These are phyloP conservation scores for Psammodynastes pulverulentus DNA, from an alignment of 2,113 vertebrate species.

Conservation along the genomic window DNA sequence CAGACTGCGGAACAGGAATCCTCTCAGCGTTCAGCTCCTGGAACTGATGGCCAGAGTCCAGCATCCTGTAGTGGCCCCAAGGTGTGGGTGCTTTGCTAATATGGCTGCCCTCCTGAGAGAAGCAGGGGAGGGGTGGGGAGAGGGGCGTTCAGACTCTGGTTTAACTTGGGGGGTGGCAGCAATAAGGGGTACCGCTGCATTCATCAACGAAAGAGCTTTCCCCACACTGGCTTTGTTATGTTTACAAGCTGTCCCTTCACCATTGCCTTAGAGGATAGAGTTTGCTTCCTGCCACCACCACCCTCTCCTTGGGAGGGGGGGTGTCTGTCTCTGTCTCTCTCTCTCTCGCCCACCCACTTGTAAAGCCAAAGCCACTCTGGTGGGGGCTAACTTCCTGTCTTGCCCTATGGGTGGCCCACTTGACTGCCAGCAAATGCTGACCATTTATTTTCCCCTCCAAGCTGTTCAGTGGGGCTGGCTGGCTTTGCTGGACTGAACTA, in stretches of 20 bases:
- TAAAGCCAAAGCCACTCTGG: neutral
- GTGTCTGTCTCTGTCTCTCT: neutral
- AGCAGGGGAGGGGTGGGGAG: neutral
- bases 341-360: neutral
- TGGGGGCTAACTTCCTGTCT: neutral
- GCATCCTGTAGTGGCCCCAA: conserved; percentile 73
- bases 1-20: conserved; percentile 71
- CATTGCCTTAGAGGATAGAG: neutral
- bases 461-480: neutral
- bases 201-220: neutral
- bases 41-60: conserved; percentile 65
- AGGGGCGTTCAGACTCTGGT: neutral
- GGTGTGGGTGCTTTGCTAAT: conserved; percentile 18
- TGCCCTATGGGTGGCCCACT: neutral
- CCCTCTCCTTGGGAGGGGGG: neutral
- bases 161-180: neutral
- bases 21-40: conserved; percentile 47
- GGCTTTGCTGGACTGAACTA: neutral
- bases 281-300: neutral
- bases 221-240: neutral
- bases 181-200: neutral
- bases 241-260: neutral
- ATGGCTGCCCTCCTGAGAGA: neutral
- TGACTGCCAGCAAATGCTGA: conserved; percentile 30
- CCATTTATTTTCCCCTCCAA: neutral